Conservation (phyloP, 2,797 vertebrate genomes). For the Gallinago solitaria region DNA sequence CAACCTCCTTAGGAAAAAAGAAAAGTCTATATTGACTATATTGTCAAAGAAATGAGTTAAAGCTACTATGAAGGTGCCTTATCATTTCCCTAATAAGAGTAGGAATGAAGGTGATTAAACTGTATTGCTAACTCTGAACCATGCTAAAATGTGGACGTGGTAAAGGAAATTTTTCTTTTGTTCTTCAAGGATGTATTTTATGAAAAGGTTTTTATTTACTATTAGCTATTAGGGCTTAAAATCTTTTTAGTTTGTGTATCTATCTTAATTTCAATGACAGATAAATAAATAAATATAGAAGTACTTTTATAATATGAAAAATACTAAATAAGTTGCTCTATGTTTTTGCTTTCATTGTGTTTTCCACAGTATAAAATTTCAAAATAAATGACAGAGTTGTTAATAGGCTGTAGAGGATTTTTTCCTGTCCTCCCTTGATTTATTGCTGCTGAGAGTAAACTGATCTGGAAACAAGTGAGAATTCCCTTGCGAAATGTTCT, state of each 20-base stretch:
- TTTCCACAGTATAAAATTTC: slow-evolving; percentile 48
- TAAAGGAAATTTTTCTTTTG: slow-evolving; percentile 13
- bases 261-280: slow-evolving; percentile 31
- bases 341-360: not conserved
- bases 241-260: not conserved
- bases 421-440: slow-evolving; percentile 52
- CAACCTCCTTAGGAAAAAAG: slow-evolving; percentile 53
- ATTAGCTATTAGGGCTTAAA: not conserved
- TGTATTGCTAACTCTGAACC: not conserved
- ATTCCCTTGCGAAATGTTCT: slow-evolving; percentile 60
- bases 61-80: slow-evolving; percentile 28
- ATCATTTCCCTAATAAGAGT: slow-evolving; percentile 42
- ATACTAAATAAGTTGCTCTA: not conserved
- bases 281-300: not conserved
- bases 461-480: slow-evolving; percentile 67
- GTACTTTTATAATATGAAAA: slow-evolving; percentile 9
- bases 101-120: slow-evolving; percentile 37
- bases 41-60: slow-evolving; percentile 45
- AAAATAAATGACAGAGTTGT: slow-evolving; percentile 63
- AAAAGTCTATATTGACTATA: slow-evolving; percentile 22
- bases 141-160: not conserved
- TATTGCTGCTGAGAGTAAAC: slow-evolving; percentile 60
- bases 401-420: slow-evolving; percentile 52
- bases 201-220: slow-evolving; percentile 24
- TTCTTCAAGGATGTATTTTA: slow-evolving; percentile 23